phyloP scores from a whole-genome alignment of 2,888 invertebrate species.

The Oegoconia quadripuncta region DNA sequence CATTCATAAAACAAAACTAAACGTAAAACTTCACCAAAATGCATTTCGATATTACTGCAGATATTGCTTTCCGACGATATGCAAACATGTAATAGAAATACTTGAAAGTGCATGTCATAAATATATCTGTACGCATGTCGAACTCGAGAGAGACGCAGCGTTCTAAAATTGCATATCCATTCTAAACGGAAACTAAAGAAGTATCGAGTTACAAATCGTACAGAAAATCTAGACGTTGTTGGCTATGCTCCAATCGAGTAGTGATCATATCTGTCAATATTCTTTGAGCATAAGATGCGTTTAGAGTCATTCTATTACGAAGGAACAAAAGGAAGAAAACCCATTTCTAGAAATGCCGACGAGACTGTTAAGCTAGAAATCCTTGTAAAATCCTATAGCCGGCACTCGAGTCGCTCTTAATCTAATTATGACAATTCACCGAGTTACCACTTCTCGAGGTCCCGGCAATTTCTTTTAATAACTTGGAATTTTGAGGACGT shows the following conservation, averaged over 20 bases:
- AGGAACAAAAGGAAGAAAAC: constrained; percentile 34
- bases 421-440: constrained; percentile 66
- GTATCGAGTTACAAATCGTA: constrained; percentile 72
- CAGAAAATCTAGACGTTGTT: constrained; percentile 70
- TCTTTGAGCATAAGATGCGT: constrained; percentile 65
- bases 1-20: constrained; percentile 9
- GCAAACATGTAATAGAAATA: constrained; percentile 38
- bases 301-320: constrained; percentile 44
- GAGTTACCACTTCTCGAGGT: constrained; percentile 59
- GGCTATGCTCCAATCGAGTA: constrained; percentile 72
- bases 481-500: constrained; percentile 58
- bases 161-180: constrained; percentile 69
- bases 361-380: constrained; percentile 28
- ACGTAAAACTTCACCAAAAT: constrained; percentile 3
- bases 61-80: constrained; percentile 23
- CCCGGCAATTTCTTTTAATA: constrained; percentile 68
- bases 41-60: not conserved
- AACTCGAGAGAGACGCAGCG: constrained; percentile 60
- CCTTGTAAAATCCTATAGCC: constrained; percentile 39
- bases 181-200: constrained; percentile 69
- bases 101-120: constrained; percentile 58
- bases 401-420: constrained; percentile 47
- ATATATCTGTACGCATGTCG: constrained; percentile 62
- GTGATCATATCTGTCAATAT: constrained; percentile 79
- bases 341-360: constrained; percentile 19